Conservation (phyloP, 2,888 invertebrate genomes). For the Drosophila fungiperda region DNA sequence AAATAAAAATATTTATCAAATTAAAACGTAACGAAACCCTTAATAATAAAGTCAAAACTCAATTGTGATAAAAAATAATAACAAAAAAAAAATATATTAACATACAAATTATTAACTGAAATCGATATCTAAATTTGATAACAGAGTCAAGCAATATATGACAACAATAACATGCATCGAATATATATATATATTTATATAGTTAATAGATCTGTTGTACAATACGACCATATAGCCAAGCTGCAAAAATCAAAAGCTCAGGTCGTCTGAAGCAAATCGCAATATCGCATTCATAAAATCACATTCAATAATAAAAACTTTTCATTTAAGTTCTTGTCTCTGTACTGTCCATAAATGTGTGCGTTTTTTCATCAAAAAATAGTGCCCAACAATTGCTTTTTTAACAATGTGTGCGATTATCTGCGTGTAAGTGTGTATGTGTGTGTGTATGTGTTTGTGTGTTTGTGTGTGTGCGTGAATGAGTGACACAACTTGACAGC, state of each 20-base stretch:
- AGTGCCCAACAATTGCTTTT: slow-evolving; percentile 1
- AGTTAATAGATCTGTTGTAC: slow-evolving; percentile 52
- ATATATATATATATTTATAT: slow-evolving; percentile 6
- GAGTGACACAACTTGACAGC: slow-evolving; percentile 12
- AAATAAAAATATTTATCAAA: not conserved
- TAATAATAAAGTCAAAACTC: slow-evolving; percentile 25
- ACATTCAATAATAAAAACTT: slow-evolving; percentile 18
- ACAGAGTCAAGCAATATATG: slow-evolving; percentile 14
- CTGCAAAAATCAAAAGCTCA: slow-evolving; percentile 11
- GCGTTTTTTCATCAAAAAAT: slow-evolving; percentile 9
- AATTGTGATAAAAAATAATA: no score
- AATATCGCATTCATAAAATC: slow-evolving; percentile 38
- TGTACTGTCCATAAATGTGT: slow-evolving; percentile 32
- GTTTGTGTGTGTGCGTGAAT: slow-evolving; percentile 3
- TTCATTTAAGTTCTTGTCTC: slow-evolving; percentile 42
- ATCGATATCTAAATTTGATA: slow-evolving; percentile 16
- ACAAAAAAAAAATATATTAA: slow-evolving; percentile 7
- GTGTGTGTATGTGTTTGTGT: not conserved
- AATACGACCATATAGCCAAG: slow-evolving; percentile 36
- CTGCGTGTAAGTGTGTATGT: not conserved
- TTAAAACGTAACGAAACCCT: slow-evolving; percentile 22
- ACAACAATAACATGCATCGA: slow-evolving; percentile 23
- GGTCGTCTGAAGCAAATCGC: slow-evolving; percentile 21
- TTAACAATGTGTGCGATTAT: not conserved
- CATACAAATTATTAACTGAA: slow-evolving; percentile 2